These are phyloP conservation scores for Nymphalis urticae DNA, from an alignment of 2,888 invertebrate genomes.

Conservation along the genomic window DNA sequence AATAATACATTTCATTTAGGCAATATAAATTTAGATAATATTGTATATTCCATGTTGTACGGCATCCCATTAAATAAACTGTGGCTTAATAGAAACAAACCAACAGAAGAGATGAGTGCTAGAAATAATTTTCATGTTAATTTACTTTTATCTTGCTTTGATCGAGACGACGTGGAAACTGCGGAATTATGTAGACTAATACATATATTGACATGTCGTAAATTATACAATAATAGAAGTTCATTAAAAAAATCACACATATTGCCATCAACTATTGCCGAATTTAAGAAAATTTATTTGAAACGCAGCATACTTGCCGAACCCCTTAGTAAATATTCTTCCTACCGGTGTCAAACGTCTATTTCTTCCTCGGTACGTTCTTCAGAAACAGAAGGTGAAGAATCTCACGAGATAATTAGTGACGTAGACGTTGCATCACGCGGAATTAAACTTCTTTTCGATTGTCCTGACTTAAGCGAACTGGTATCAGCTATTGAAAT, in stretches of 20 bases:
- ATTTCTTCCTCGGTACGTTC: constrained; percentile 54
- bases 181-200: constrained; percentile 63
- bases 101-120: constrained; percentile 56
- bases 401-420: constrained; percentile 39
- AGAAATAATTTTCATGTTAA: constrained; percentile 72
- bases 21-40: constrained; percentile 63
- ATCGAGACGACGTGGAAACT: constrained; percentile 65
- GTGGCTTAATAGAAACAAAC: constrained; percentile 53
- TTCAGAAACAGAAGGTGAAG: constrained; percentile 54
- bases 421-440: constrained; percentile 47
- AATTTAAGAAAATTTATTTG: constrained; percentile 69
- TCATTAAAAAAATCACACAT: constrained; percentile 61
- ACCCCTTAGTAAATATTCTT: constrained; percentile 54
- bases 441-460: constrained; percentile 61
- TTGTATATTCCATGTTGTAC: constrained; percentile 56
- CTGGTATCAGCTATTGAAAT: constrained; percentile 70
- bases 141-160: constrained; percentile 66
- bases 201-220: constrained; percentile 67
- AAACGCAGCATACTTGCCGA: constrained; percentile 69
- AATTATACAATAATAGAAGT: constrained; percentile 70
- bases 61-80: constrained; percentile 65
- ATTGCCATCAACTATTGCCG: constrained; percentile 51
- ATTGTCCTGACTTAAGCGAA: constrained; percentile 72
- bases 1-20: constrained; percentile 65
- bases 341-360: constrained; percentile 44